phyloP scores from a whole-genome alignment of 2,113 vertebrate species.

The Pycnonotus jocosus region DNA sequence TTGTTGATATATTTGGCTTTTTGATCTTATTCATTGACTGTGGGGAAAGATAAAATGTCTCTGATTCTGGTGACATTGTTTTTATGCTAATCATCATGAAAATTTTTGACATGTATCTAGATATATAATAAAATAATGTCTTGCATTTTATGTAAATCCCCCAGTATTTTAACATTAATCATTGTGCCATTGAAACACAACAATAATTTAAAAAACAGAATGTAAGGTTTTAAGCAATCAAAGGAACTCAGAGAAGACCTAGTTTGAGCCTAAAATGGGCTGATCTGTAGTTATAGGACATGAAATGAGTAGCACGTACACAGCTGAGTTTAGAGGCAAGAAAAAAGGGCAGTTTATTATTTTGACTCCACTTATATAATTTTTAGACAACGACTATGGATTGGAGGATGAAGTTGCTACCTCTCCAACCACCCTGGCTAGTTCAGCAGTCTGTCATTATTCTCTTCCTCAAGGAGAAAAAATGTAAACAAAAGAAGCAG shows the following conservation, averaged over 20 bases:
- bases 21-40: background rate
- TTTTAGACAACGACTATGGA: too few relatives aligned
- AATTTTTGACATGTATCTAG: background rate
- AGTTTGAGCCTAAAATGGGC: background rate
- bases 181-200: background rate
- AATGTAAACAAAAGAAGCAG: too few relatives aligned
- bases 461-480: too few relatives aligned
- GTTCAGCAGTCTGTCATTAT: too few relatives aligned
- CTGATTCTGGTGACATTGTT: background rate
- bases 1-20: background rate
- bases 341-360: too few relatives aligned
- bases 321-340: too few relatives aligned
- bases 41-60: background rate
- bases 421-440: too few relatives aligned
- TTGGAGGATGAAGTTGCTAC: too few relatives aligned
- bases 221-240: accelerated
- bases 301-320: too few relatives aligned
- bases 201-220: background rate
- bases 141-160: background rate
- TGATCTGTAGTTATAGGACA: background rate
- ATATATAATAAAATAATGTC: background rate
- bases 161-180: background rate
- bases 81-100: background rate
- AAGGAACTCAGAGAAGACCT: background rate
- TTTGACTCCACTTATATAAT: too few relatives aligned